Percentiles rank a stretch among this genome's conserved stretches.
phyloP scores from a whole-genome alignment of 2,113 vertebrate species.

The Pollimyrus isidori region DNA sequence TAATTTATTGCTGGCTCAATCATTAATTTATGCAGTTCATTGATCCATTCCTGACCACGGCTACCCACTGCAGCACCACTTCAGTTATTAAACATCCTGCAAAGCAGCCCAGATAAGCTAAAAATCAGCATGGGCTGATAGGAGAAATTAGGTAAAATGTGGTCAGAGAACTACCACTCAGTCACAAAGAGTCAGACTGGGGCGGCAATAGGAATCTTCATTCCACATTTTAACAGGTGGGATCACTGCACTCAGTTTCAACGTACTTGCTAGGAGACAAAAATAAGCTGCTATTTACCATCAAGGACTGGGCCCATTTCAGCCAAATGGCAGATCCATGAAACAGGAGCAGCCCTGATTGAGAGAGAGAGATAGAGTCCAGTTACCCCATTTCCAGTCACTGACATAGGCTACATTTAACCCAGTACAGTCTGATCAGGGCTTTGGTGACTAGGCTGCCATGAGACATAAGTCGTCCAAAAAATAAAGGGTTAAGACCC shows the following conservation, averaged over 20 bases:
- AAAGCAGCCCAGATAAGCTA: neutral
- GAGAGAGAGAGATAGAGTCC: neutral
- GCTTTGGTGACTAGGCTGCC: conserved; percentile 60
- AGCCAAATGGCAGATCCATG: neutral
- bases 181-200: conserved; percentile 58
- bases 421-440: conserved; percentile 44
- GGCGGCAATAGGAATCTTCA: conserved; percentile 55
- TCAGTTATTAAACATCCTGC: neutral
- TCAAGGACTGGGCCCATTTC: neutral
- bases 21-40: neutral
- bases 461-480: conserved; percentile 48
- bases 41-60: neutral
- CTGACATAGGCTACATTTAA: neutral
- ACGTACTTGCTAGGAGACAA: neutral
- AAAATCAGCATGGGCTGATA: neutral
- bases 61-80: neutral
- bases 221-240: neutral
- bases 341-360: neutral
- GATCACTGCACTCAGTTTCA: neutral
- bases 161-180: conserved; percentile 43
- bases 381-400: neutral
- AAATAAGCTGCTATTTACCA: neutral
- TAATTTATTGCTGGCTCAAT: neutral
- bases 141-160: neutral
- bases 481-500: conserved; percentile 35